These are phyloP conservation scores for Periphyllus acericola DNA, from an alignment of 2,888 invertebrate species.

Conservation along the genomic window DNA sequence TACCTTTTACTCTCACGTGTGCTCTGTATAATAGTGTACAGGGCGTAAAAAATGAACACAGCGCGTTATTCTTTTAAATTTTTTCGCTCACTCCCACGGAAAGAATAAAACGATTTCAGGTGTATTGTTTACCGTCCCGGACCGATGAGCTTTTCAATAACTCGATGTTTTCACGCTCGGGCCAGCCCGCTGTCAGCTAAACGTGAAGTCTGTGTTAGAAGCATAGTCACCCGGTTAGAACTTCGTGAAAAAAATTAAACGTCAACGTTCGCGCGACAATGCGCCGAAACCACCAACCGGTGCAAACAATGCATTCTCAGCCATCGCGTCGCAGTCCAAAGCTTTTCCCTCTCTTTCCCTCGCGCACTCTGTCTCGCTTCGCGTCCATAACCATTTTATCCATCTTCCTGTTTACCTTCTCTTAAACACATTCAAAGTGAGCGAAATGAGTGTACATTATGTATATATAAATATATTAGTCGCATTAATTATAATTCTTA, in stretches of 20 bases:
- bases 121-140: conserved; percentile 27
- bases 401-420: too few relatives aligned
- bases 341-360: neutral
- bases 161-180: neutral
- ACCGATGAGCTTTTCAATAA: conserved; percentile 43
- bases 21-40: neutral
- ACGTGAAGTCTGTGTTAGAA: neutral
- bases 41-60: conserved; percentile 21
- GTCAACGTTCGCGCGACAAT: neutral
- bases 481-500: neutral
- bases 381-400: too few relatives aligned
- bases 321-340: neutral
- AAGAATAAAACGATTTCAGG: conserved; percentile 43
- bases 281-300: neutral
- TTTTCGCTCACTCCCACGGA: neutral
- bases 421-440: too few relatives aligned
- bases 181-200: neutral
- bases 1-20: too few relatives aligned
- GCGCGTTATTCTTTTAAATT: neutral
- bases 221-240: neutral
- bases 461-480: neutral
- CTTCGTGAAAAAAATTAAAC: neutral
- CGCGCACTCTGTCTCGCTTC: neutral
- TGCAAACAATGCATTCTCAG: conserved; percentile 1
- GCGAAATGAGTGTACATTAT: too few relatives aligned